Evolutionary conservation across 2,113 vertebrate species (phyloP).

Genomic region (rat (Rattus norvegicus)): GRCr8 NC_086033.1:69766001-69766500

Average conservation of each 20-base stretch:
- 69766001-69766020: neutral
- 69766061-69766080: constrained; percentile 26
- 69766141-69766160: neutral
- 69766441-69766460: neutral
- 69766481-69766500: neutral
- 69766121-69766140: neutral
- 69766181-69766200: neutral
- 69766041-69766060: neutral
- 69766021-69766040: constrained; percentile 26
- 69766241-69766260: neutral
- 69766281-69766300: neutral
- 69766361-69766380: neutral
- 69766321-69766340: neutral
- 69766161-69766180: neutral
- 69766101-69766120: neutral
- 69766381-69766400: neutral
- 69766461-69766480: neutral
- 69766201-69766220: constrained; percentile 13
- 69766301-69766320: constrained; percentile 38
- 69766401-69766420: constrained; percentile 14
- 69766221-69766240: constrained; percentile 26
- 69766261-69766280: neutral
- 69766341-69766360: neutral
- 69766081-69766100: neutral
- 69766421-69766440: constrained; percentile 35